These are phyloP conservation scores for Pocillopora meandrina DNA, from an alignment of 92 coral and sea anemone species.

Conservation along the genomic window DNA sequence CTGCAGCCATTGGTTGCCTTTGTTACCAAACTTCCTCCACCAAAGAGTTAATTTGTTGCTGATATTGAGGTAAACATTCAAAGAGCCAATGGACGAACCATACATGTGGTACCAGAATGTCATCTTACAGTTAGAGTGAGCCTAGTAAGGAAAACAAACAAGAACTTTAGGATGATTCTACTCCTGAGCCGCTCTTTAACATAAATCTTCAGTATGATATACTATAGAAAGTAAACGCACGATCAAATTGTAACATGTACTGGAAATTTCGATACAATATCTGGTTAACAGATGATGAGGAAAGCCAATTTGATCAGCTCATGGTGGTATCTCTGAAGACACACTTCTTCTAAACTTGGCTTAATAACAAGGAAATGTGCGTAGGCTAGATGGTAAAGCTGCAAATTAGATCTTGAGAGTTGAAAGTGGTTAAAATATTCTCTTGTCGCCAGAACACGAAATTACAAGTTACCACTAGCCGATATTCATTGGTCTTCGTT, in stretches of 20 bases:
- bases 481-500: background rate
- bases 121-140: slow-evolving; percentile 80
- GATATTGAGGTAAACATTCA: slow-evolving; percentile 76
- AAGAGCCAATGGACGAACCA: slow-evolving; percentile 85
- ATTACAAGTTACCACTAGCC: no score
- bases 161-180: background rate
- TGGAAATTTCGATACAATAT: no score
- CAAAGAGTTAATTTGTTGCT: slow-evolving; percentile 67
- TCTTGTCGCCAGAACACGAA: no score
- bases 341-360: background rate
- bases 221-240: no score
- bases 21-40: slow-evolving; percentile 92
- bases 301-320: no score
- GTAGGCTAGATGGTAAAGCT: no score
- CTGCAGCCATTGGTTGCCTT: slow-evolving; percentile 84
- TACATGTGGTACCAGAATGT: slow-evolving; percentile 99
- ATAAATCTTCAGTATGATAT: no score
- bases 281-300: no score
- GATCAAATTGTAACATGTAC: no score
- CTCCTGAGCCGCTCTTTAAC: background rate
- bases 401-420: no score
- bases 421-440: no score
- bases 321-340: background rate
- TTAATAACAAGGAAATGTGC: background rate
- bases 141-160: slow-evolving; percentile 34